Conservation (phyloP, 2,888 invertebrate species). For the Lordiphosa fenestrarum region DNA sequence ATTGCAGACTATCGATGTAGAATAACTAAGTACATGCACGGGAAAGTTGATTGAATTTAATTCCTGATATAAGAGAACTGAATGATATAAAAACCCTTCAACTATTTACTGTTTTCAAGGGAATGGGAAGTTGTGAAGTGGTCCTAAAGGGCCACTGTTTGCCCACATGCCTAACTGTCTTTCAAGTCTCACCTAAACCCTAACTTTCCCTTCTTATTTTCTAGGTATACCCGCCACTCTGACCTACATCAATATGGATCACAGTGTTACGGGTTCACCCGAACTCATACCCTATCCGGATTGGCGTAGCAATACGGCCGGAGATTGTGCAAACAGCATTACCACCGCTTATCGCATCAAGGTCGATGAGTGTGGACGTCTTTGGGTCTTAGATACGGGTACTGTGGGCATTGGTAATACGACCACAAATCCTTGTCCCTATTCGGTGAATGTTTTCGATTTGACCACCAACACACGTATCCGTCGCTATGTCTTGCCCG, state of each 20-base stretch:
- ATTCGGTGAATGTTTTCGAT: constrained; percentile 89
- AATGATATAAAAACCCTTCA: no score
- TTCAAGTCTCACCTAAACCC: neutral
- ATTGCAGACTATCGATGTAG: no score
- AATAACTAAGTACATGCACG: no score
- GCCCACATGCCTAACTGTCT: no score
- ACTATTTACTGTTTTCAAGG: no score
- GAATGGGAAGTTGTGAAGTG: no score
- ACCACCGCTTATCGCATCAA: constrained; percentile 90
- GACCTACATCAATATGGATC: constrained; percentile 88
- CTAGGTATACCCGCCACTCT: constrained; percentile 90
- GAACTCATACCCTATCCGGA: constrained; percentile 89
- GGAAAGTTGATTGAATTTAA: no score
- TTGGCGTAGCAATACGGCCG: constrained; percentile 87
- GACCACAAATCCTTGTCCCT: constrained; percentile 89
- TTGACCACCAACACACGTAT: constrained; percentile 87
- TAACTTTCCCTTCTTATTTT: constrained; percentile 19
- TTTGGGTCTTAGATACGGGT: constrained; percentile 92
- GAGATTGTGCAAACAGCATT: constrained; percentile 87
- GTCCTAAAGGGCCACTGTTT: no score
- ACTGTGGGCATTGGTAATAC: constrained; percentile 90
- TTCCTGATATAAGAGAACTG: no score
- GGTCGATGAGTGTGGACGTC: constrained; percentile 88
- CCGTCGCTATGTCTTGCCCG: constrained; percentile 85
- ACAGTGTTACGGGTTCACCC: constrained; percentile 86